Percentiles rank a stretch among this genome's conserved stretches.
Evolutionary conservation across 35 echinoderm and acorn worm species (phyloP).

Genomic region (Ophiothrix spiculata): DNA sequence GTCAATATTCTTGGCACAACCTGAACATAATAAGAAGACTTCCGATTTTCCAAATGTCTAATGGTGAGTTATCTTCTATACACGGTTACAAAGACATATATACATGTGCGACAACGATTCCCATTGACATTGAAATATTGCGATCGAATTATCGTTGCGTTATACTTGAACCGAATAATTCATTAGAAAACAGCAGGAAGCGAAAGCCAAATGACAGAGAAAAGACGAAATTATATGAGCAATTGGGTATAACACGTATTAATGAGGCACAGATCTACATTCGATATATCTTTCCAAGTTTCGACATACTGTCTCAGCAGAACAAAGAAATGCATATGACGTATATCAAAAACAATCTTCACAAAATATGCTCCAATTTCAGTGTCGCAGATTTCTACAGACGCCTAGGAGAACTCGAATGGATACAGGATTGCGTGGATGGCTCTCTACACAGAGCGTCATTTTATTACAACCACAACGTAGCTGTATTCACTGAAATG

Average conservation of each 20-base stretch:
- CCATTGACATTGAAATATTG: neutral
- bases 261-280: conserved; percentile 2
- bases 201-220: no score
- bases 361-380: neutral
- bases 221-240: neutral
- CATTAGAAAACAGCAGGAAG: neutral
- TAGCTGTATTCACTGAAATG: conserved; percentile 7
- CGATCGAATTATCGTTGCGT: neutral
- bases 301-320: neutral
- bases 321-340: neutral
- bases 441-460: neutral
- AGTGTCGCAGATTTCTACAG: neutral
- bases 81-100: neutral
- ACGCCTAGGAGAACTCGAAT: neutral
- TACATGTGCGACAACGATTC: neutral
- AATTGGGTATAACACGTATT: conserved; percentile 3
- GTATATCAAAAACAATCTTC: neutral
- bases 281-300: conserved; percentile 17
- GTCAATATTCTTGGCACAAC: conserved; percentile 22
- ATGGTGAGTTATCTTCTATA: neutral
- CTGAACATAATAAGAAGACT: neutral
- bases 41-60: neutral
- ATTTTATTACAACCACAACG: neutral
- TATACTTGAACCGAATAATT: neutral
- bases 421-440: neutral